Base-by-base conservation (phyloP, 2,113 vertebrate species). In the Pleuronectes platessa region DNA sequence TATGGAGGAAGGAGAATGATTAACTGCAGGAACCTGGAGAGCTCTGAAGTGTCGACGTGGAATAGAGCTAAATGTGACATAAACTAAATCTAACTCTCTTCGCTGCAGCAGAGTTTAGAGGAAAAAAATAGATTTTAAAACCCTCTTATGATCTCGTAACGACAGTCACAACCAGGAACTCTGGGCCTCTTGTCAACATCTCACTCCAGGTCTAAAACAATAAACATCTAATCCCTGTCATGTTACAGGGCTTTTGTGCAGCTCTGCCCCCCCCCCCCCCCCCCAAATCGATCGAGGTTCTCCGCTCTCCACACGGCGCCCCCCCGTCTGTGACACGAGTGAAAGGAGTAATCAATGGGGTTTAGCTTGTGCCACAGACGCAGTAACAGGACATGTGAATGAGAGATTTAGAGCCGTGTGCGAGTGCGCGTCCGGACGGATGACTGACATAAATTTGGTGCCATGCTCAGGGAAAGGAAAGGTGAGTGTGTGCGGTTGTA, bases 221-320 rank as follows among this genome's bases (percentile, higher is more conserved):
- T 86, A 89, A 87, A 86, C 84, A 79, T 83, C 77, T 83, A 81
- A 90, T 86, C 86, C 79, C 63, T 58, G 81, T 87, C 88, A 88
- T 79, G 84, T 88, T 71, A 69, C 75, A 73, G 75, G 66, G 63
- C 63, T 78, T 42, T 63, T 59, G 66, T 37, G 69, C 54, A 26
- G 74, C 82, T 81, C 73, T 9, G 47, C n/a, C n/a, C n/a, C n/a
- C n/a, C n/a, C n/a, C n/a, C 55, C 74, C 21, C 74, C 76, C 76
- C 78, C 62, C 35, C 51, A 27, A 88, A 90, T 88, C 76, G 79
- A 86, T 91, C 76, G 60, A 60, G 45, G 27, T 18, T 27, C 15
- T 31, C 23, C 35, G 27, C 37, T n/a, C 26, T 27, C 37, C 67
- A 11, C 51, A 62, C 42, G 10, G 37, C 63, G 61, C 24, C 47